A percentile compares a stretch with the other conserved stretches of the same genome.
These are phyloP conservation scores for Pseudotriccus pelzelni DNA, from an alignment of 2,797 vertebrate genomes.

Conservation along the genomic window DNA sequence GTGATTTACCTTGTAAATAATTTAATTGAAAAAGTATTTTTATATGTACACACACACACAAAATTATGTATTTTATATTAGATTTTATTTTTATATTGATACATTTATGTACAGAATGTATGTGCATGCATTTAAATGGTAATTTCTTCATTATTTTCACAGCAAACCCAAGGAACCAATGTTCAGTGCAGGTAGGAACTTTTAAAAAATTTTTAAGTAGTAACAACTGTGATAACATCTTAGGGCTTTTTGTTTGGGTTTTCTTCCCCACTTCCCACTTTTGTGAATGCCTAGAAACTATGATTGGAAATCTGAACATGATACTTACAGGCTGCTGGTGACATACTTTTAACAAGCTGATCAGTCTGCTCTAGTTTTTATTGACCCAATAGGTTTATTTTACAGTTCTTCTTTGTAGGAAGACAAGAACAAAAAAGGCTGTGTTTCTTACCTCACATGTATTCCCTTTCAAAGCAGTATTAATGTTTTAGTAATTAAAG, in stretches of 20 bases:
- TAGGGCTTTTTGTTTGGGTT: neutral
- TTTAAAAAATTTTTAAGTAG: neutral
- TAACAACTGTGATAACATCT: neutral
- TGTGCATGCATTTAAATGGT: neutral
- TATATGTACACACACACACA: neutral
- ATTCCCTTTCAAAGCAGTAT: neutral
- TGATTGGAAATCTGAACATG: neutral
- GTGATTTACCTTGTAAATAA: neutral
- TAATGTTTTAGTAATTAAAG: neutral
- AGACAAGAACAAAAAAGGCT: neutral
- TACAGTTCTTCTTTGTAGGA: neutral
- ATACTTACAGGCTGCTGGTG: neutral
- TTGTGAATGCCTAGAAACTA: neutral
- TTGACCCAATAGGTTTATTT: neutral
- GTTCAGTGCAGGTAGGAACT: slow-evolving; percentile 93
- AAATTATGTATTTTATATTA: neutral
- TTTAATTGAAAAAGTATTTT: neutral
- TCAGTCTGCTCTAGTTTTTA: neutral
- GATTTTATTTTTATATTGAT: neutral
- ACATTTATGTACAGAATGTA: neutral
- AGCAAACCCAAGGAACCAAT: slow-evolving; percentile 98
- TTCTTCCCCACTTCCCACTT: neutral
- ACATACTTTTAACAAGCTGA: neutral
- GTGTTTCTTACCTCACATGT: neutral
- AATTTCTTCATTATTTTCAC: slow-evolving; percentile 69